A percentile compares a stretch with the other conserved stretches of the same genome.
phyloP scores from a whole-genome alignment of 2,888 invertebrate genomes.

The Drosophila atripex region DNA sequence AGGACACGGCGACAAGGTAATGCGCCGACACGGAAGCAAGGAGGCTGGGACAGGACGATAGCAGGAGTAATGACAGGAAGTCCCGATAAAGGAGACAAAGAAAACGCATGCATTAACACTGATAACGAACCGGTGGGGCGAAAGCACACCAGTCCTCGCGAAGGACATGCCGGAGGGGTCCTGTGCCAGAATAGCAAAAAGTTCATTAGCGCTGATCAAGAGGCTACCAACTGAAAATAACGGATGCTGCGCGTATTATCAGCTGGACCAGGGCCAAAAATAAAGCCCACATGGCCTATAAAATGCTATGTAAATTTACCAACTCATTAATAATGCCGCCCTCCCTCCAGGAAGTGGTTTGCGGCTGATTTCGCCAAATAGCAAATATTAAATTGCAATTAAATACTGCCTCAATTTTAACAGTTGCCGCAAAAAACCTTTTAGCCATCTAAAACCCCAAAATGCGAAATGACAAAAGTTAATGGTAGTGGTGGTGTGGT shows the following conservation, averaged over 20 bases:
- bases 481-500: conserved; percentile 49
- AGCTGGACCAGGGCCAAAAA: conserved; percentile 28
- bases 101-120: conserved; percentile 73
- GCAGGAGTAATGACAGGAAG: conserved; percentile 73
- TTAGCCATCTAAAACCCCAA: conserved; percentile 48
- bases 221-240: conserved; percentile 15
- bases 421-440: conserved; percentile 67
- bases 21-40: conserved; percentile 51
- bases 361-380: conserved; percentile 17
- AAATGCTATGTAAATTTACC: conserved; percentile 42
- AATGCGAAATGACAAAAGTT: conserved; percentile 53
- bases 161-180: background rate
- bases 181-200: conserved; percentile 45
- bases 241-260: conserved; percentile 56
- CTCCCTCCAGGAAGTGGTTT: conserved; percentile 36
- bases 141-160: background rate
- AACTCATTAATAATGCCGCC: conserved; percentile 66
- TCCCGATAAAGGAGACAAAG: conserved; percentile 59
- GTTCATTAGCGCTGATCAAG: conserved; percentile 77
- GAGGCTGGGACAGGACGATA: conserved; percentile 40
- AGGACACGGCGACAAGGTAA: conserved; percentile 51
- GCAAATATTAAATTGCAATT: conserved; percentile 57
- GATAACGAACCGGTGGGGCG: conserved; percentile 53
- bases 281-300: conserved; percentile 48
- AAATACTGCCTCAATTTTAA: conserved; percentile 62